Percentiles rank a stretch among this genome's conserved stretches.
These are phyloP conservation scores for Microctonus brassicae DNA, from an alignment of 2,888 invertebrate genomes.

Conservation along the genomic window DNA sequence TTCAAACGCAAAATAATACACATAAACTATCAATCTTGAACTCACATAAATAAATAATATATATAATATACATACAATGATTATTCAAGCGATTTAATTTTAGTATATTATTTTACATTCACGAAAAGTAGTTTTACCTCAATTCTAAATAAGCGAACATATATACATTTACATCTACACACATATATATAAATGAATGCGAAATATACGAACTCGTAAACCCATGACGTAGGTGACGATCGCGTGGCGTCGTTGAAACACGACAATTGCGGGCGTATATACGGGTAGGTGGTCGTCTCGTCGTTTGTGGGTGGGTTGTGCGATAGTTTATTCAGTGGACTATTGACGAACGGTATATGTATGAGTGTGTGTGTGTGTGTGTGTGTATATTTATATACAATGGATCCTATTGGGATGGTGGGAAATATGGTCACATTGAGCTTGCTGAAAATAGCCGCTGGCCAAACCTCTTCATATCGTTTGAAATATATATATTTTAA, in stretches of 20 bases:
- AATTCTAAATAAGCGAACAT: no score
- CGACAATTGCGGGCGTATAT: slow-evolving; percentile 48
- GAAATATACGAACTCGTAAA: no score
- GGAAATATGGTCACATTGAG: slow-evolving; percentile 37
- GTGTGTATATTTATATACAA: slow-evolving; percentile 54
- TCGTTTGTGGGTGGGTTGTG: slow-evolving; percentile 57
- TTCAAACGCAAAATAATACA: no score
- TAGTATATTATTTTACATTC: no score
- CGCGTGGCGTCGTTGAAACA: slow-evolving; percentile 35
- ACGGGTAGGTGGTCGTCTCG: slow-evolving; percentile 56
- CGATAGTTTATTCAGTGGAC: slow-evolving; percentile 70
- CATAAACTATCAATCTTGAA: no score
- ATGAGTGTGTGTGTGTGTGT: slow-evolving; percentile 33
- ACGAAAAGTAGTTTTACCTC: no score
- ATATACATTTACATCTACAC: no score
- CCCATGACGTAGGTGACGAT: slow-evolving; percentile 33
- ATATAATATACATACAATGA: no score
- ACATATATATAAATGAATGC: not conserved
- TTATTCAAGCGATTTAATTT: no score
- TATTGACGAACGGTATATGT: slow-evolving; percentile 66
- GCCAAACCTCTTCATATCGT: slow-evolving; percentile 57
- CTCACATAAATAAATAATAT: no score
- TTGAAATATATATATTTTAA: slow-evolving; percentile 52
- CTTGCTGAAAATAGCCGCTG: slow-evolving; percentile 65
- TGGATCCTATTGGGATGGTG: slow-evolving; percentile 37